A percentile compares a stretch with the other conserved stretches of the same genome.
phyloP scores from a whole-genome alignment of 2,888 invertebrate genomes.

The Sesia apiformis region DNA sequence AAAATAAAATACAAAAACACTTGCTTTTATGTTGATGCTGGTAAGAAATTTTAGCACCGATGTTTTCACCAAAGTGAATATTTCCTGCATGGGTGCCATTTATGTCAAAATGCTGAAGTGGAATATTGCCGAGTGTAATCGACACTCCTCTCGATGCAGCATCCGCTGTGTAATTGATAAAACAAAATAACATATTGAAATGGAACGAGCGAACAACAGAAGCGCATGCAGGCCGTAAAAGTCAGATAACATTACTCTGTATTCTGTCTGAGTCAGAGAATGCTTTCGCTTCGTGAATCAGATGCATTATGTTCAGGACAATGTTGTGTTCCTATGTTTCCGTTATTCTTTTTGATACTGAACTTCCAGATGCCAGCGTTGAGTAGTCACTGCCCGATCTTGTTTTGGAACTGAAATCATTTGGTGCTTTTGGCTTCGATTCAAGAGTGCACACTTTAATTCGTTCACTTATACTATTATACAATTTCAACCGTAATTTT shows the following conservation, averaged over 20 bases:
- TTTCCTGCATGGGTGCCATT: conserved; percentile 8
- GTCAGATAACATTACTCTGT: conserved; percentile 49
- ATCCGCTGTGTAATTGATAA: conserved; percentile 53
- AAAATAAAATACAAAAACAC: conserved; percentile 18
- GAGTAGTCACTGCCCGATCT: conserved; percentile 36
- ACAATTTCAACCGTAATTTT: neutral
- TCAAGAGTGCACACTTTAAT: conserved; percentile 25
- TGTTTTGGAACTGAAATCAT: conserved; percentile 49
- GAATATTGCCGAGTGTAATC: conserved; percentile 20
- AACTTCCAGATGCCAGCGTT: conserved; percentile 40
- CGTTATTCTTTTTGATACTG: conserved; percentile 49
- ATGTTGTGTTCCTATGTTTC: conserved; percentile 33
- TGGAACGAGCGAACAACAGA: conserved; percentile 28
- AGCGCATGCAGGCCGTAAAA: conserved; percentile 43
- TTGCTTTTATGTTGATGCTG: conserved; percentile 6
- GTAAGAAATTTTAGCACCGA: conserved; percentile 6
- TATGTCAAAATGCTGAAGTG: conserved; percentile 6
- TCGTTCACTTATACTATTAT: neutral
- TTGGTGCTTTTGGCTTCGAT: conserved; percentile 51
- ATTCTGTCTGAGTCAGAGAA: conserved; percentile 28
- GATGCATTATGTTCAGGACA: conserved; percentile 41
- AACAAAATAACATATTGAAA: conserved; percentile 26
- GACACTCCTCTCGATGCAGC: conserved; percentile 34
- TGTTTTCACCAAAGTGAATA: conserved; percentile 7
- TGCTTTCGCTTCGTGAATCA: conserved; percentile 52